Conservation (phyloP, 92 coral and sea anemone species). For the Paramuricea clavata region DNA sequence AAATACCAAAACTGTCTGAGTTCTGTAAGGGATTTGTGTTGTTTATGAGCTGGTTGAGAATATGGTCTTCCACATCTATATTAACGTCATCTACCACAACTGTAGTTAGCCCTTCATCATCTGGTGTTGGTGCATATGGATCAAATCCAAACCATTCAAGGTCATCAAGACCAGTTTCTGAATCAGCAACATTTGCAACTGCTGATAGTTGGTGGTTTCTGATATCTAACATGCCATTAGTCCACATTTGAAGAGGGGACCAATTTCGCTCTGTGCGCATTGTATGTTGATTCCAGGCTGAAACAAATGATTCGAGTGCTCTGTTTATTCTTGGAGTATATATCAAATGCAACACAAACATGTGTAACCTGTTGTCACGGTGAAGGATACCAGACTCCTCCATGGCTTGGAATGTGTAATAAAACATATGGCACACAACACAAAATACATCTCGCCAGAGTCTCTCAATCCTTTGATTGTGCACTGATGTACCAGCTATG, state of each 20-base stretch:
- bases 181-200: slow-evolving; percentile 47
- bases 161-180: slow-evolving; percentile 1
- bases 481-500: slow-evolving; percentile 58
- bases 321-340: slow-evolving; percentile 49
- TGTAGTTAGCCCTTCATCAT: slow-evolving; percentile 63
- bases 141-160: slow-evolving; percentile 60
- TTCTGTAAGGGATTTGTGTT: no score
- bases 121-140: slow-evolving; percentile 53
- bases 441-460: no score
- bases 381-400: slow-evolving; percentile 59
- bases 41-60: no score
- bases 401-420: slow-evolving; percentile 65
- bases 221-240: slow-evolving; percentile 49
- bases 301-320: slow-evolving; percentile 53
- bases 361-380: slow-evolving; percentile 47
- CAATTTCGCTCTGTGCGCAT: slow-evolving; percentile 35
- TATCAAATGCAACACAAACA: slow-evolving; percentile 50
- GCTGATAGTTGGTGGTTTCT: slow-evolving; percentile 54
- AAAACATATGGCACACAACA: slow-evolving; percentile 46
- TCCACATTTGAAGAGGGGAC: slow-evolving; percentile 49
- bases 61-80: no score
- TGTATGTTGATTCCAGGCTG: slow-evolving; percentile 72
- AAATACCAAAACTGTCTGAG: no score
- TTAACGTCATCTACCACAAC: slow-evolving; percentile 51
- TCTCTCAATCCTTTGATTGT: no score